Percentiles rank a stretch among this genome's conserved stretches.
phyloP scores from a whole-genome alignment of 2,797 vertebrate genomes.

The Onychomys torridus region DNA sequence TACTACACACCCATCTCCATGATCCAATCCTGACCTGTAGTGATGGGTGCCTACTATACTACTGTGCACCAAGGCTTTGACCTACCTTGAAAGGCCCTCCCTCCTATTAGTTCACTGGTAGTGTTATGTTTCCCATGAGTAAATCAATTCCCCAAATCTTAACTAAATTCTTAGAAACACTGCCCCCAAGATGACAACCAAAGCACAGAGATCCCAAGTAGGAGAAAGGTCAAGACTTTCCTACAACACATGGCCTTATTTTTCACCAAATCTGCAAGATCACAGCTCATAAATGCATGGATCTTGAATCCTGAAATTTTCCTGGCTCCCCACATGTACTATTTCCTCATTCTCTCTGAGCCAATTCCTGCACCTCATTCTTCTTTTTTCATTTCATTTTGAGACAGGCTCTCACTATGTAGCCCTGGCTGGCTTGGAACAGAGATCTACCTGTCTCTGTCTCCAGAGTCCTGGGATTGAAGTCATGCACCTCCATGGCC shows the following conservation, averaged over 20 bases:
- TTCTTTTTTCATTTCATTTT: background rate
- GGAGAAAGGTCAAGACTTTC: background rate
- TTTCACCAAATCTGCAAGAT: background rate
- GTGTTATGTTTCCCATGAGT: background rate
- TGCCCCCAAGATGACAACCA: background rate
- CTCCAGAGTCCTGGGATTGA: background rate
- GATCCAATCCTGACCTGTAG: background rate
- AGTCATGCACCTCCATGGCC: background rate
- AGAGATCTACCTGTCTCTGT: background rate
- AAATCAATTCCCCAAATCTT: background rate
- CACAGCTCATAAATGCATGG: background rate
- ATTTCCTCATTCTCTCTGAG: background rate
- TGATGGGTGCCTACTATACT: background rate
- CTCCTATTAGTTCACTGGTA: background rate
- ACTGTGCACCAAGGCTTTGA: background rate
- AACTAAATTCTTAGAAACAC: slow-evolving; percentile 43
- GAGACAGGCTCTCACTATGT: background rate
- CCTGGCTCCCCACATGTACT: background rate
- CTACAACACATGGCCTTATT: background rate
- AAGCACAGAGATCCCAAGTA: background rate
- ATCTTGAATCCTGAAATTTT: background rate
- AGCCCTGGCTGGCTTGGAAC: background rate
- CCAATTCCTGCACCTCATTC: background rate
- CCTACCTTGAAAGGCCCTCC: background rate
- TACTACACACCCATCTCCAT: background rate